Conservation (phyloP, 2,888 invertebrate species). For the Tenthredo livida region DNA sequence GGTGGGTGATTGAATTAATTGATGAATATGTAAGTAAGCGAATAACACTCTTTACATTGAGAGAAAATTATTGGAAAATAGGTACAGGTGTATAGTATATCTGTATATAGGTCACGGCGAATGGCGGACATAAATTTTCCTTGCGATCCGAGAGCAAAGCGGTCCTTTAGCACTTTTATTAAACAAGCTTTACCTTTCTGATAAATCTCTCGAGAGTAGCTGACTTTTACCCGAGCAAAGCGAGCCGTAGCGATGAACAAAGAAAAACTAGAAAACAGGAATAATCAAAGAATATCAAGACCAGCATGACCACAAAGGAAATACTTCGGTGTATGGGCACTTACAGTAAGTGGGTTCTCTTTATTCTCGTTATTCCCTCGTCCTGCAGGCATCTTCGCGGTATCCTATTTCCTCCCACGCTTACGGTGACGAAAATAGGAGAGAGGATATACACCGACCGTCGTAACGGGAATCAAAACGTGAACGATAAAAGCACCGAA, state of each 20-base stretch:
- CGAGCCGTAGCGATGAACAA: not conserved
- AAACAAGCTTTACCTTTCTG: not conserved
- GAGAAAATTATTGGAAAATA: not conserved
- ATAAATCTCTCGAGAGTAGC: not conserved
- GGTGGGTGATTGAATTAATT: not conserved
- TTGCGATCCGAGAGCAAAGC: not conserved
- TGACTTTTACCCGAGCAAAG: not conserved
- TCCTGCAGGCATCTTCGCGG: constrained; percentile 13
- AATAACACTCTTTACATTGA: not conserved
- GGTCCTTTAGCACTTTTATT: not conserved
- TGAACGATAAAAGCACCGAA: constrained; percentile 38
- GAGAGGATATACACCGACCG: not conserved
- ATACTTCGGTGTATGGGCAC: not conserved
- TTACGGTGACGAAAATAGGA: constrained; percentile 12
- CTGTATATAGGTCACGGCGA: not conserved
- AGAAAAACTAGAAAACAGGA: not conserved
- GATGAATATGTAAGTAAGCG: not conserved
- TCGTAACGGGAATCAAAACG: constrained; percentile 45
- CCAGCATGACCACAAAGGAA: constrained; percentile 8
- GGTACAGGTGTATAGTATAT: too few species aligned
- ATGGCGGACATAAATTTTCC: not conserved
- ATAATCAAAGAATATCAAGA: constrained; percentile 28
- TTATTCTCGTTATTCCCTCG: constrained; percentile 10
- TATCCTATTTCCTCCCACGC: constrained; percentile 13
- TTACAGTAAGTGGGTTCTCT: constrained; percentile 29